Evolutionary conservation across 2,797 vertebrate species (phyloP), one percentile per base, ranked within the genome.

Genomic region (Podarcis lilfordi): DNA sequence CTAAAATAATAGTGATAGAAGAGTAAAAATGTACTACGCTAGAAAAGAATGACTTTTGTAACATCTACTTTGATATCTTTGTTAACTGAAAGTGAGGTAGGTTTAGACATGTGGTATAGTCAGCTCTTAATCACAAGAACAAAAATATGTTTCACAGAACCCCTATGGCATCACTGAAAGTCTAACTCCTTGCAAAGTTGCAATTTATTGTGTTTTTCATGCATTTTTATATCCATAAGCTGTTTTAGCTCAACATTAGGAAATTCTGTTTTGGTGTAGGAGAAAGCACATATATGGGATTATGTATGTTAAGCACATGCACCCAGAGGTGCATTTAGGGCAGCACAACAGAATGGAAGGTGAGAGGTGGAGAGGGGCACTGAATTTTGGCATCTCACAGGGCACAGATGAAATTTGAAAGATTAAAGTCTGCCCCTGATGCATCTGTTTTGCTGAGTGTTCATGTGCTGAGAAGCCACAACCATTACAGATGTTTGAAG

Each of bases 41-140:
- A 40, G 21, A 19, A 40, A 91, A 83, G 78, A 82, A 71, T 89
- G 89, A 92, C 23, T 1, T 17, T 68, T 27, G 29, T 66, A 74
- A 64, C 25, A 9, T 50, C 23, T 13, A 25, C 15, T 66, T 55
- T n/a, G 8, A n/a, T 75, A 23, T 23, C 32, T 77, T n/a, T 21
- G 21, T 11, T 80, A 43, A 72, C 21, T 27, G 0, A 64, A 35
- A 32, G 27, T 77, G 29, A 59, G 37, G 23, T 27, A 80, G 72
- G 3, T 25, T 80, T 66, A 21, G 10, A 37, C 2, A 27, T 50
- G 35, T 21, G 5, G 8, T 35, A 27, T 8, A 72, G 80, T 61
- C 19, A 27, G 7, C 8, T 4, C 2, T 80, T 64, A 45, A 74
- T 74, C 13, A 45, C 17, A 29, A 27, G 43, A 80, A 40, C 59